These are phyloP conservation scores for Himalopsyche japonica DNA, from an alignment of 2,888 invertebrate genomes.

Conservation along the genomic window DNA sequence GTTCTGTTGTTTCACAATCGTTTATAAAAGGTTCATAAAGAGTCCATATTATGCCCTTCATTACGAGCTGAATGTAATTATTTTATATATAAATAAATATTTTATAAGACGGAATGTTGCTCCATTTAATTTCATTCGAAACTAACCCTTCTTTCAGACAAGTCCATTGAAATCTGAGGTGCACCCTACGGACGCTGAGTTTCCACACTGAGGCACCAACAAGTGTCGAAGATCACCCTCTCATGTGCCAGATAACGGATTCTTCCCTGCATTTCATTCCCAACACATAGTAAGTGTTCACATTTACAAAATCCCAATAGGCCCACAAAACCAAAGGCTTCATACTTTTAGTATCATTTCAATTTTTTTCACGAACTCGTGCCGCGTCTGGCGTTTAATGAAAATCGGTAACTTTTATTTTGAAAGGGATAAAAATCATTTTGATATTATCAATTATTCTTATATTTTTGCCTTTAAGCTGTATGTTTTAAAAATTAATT, in stretches of 20 bases:
- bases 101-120: too few species aligned
- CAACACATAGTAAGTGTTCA: not conserved
- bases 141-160: not conserved
- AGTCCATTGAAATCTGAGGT: not conserved
- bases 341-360: not conserved
- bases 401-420: not conserved
- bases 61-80: too few species aligned
- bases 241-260: not conserved
- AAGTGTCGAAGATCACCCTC: not conserved
- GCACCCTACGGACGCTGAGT: not conserved
- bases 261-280: not conserved
- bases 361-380: not conserved
- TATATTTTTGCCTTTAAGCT: too few species aligned
- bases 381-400: not conserved
- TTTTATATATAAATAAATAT: too few species aligned
- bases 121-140: not conserved
- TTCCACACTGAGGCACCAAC: not conserved
- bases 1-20: too few species aligned
- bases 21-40: too few species aligned
- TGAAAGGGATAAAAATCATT: too few species aligned
- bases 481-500: too few species aligned
- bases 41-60: too few species aligned
- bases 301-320: not conserved
- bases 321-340: not conserved
- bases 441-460: too few species aligned